Percentiles rank a stretch among this genome's conserved stretches.
Evolutionary conservation across 2,113 vertebrate genomes (phyloP).

Genomic region (Myocastor coypus): DNA sequence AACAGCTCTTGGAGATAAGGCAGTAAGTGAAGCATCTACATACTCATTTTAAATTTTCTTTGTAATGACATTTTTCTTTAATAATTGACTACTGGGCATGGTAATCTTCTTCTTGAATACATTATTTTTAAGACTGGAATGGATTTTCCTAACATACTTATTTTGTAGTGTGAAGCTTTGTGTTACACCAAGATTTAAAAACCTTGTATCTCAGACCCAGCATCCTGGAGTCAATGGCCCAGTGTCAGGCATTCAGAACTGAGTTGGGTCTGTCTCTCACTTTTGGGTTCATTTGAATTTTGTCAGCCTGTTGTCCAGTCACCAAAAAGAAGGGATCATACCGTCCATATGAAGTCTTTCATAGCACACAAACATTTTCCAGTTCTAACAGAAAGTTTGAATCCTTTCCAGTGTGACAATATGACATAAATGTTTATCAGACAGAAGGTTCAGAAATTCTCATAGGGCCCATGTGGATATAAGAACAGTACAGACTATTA

Average conservation of each 20-base stretch:
- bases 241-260: background rate
- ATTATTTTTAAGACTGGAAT: conserved; percentile 50
- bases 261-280: background rate
- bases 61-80: conserved; percentile 42
- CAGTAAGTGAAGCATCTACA: conserved; percentile 86
- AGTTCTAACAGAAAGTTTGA: background rate
- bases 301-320: background rate
- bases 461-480: background rate
- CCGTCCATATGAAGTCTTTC: background rate
- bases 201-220: background rate
- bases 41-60: conserved; percentile 55
- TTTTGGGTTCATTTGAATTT: background rate
- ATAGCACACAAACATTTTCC: background rate
- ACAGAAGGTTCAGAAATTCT: background rate
- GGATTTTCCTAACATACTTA: conserved; percentile 21
- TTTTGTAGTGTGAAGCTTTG: background rate
- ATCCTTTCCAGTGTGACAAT: background rate
- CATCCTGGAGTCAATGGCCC: background rate
- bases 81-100: background rate
- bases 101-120: conserved; percentile 54
- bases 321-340: background rate
- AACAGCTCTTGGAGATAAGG: conserved; percentile 89
- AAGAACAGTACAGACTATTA: background rate
- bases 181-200: background rate
- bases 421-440: conserved; percentile 36